These are phyloP conservation scores for Polymixis lichenea DNA, from an alignment of 2,888 invertebrate species.

Conservation along the genomic window DNA sequence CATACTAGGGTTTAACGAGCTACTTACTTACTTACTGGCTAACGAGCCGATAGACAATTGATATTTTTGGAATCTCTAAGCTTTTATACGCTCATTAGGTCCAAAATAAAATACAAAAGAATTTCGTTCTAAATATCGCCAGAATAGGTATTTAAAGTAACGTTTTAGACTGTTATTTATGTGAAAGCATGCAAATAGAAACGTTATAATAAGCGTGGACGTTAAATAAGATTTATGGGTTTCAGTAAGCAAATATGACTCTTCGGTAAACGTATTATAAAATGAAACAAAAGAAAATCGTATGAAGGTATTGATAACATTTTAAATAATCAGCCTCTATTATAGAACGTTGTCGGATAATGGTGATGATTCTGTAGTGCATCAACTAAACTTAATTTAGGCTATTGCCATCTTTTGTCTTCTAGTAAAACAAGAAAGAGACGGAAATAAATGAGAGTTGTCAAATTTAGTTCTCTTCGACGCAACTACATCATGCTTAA, in stretches of 20 bases:
- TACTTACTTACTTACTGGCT: constrained; percentile 37
- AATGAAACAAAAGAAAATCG: constrained; percentile 7
- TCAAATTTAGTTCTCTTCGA: too few relatives aligned
- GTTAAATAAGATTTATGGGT: constrained; percentile 52
- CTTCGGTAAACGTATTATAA: background rate
- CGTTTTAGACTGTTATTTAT: constrained; percentile 55
- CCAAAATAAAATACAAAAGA: constrained; percentile 44
- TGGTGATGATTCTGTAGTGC: background rate
- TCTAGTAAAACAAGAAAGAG: too few relatives aligned
- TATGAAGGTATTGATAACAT: background rate
- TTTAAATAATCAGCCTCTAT: background rate
- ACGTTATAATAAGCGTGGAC: constrained; percentile 46
- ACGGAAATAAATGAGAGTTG: too few relatives aligned
- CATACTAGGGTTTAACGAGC: constrained; percentile 52
- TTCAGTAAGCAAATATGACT: constrained; percentile 53
- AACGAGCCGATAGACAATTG: constrained; percentile 50
- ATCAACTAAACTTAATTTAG: too few relatives aligned
- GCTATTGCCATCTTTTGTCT: too few relatives aligned
- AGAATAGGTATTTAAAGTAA: constrained; percentile 27
- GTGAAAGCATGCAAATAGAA: constrained; percentile 48
- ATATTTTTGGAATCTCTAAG: constrained; percentile 55
- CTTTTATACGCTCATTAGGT: constrained; percentile 47
- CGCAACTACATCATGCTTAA: too few relatives aligned
- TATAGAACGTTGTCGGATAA: background rate
- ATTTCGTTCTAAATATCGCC: constrained; percentile 31